Evolutionary conservation across 1,140 invertebrate species (phyloP).

Genomic region (Drosophila watanabei): DNA sequence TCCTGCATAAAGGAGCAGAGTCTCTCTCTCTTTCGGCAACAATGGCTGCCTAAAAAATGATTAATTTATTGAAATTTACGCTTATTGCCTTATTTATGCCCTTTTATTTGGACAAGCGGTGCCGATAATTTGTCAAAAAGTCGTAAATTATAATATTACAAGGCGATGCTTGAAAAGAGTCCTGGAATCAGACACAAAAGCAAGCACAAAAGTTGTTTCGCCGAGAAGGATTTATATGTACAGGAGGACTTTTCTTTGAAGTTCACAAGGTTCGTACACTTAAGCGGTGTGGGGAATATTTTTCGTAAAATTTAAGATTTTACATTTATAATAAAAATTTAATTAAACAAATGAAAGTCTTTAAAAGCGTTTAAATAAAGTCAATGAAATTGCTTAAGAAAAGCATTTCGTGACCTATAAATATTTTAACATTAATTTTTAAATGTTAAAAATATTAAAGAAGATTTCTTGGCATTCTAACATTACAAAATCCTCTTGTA

Average conservation of each 20-base stretch:
- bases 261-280: neutral
- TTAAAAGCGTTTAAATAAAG: no score
- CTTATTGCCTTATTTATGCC: constrained; percentile 80
- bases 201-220: constrained; percentile 1
- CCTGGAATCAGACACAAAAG: constrained; percentile 15
- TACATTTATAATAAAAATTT: no score
- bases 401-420: no score
- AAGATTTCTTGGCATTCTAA: neutral
- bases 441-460: neutral
- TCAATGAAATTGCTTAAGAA: no score
- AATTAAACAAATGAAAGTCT: no score
- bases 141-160: constrained; percentile 79
- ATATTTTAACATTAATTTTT: no score
- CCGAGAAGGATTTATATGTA: neutral
- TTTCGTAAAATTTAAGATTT: no score
- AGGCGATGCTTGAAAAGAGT: constrained; percentile 2
- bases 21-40: constrained; percentile 27
- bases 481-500: neutral
- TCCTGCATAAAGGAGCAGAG: neutral
- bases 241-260: neutral
- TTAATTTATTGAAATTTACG: constrained; percentile 83
- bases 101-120: constrained; percentile 70
- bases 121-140: constrained; percentile 82
- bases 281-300: neutral
- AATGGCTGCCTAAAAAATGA: constrained; percentile 54